Percentiles rank a stretch among this genome's conserved stretches.
phyloP scores from a whole-genome alignment of 1,140 invertebrate species.

The Lithobius niger region DNA sequence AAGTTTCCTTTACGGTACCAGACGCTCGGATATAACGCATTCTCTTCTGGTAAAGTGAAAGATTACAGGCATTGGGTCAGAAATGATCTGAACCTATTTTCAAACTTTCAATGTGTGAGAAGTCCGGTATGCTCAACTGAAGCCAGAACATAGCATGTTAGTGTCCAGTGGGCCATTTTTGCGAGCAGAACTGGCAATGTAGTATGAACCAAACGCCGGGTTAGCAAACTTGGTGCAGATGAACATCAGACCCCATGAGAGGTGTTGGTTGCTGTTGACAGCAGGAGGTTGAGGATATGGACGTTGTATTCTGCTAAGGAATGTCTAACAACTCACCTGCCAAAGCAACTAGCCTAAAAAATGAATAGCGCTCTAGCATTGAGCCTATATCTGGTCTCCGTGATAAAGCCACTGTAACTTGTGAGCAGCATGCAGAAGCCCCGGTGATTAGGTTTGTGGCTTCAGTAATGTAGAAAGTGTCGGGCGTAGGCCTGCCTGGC shows the following conservation, averaged over 20 bases:
- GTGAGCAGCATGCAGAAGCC: conserved; percentile 31
- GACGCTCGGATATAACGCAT: conserved; percentile 46
- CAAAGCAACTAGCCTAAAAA: conserved; percentile 79
- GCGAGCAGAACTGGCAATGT: too few relatives aligned
- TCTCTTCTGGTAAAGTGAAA: too few relatives aligned
- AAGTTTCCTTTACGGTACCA: conserved; percentile 76
- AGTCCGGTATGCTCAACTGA: too few relatives aligned
- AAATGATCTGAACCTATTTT: too few relatives aligned
- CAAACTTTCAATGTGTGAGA: too few relatives aligned
- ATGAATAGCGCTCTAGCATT: conserved; percentile 72
- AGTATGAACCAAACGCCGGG: too few relatives aligned
- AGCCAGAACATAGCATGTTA: conserved; percentile 29
- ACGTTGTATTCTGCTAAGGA: conserved; percentile 78
- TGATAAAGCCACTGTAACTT: conserved; percentile 52
- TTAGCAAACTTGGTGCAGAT: too few relatives aligned
- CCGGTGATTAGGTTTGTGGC: too few relatives aligned
- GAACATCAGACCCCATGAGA: too few relatives aligned
- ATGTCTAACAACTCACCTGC: conserved; percentile 81
- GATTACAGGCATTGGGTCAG: conserved; percentile 51
- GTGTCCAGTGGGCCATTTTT: conserved; percentile 44
- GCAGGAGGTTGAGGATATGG: conserved; percentile 71
- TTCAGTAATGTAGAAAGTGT: too few relatives aligned
- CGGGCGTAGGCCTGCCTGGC: too few relatives aligned
- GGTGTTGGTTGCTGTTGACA: too few relatives aligned
- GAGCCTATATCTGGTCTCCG: conserved; percentile 52